phyloP scores from a whole-genome alignment of 2,888 invertebrate species.

The Drosophila borealis region DNA sequence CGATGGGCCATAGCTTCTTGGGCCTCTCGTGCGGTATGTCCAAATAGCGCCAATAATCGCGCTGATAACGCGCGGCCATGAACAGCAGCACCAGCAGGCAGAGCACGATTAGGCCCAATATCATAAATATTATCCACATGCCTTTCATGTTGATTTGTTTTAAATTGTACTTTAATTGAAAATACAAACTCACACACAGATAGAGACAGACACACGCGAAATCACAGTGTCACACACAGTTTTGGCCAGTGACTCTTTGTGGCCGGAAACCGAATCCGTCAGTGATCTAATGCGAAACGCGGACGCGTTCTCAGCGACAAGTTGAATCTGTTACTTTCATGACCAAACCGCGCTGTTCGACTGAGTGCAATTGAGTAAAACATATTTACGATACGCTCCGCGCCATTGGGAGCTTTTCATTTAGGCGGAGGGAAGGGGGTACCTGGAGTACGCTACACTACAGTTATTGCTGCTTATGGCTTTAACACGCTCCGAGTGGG shows the following conservation, averaged over 20 bases:
- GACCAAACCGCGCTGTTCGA: constrained; percentile 65
- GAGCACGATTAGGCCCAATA: constrained; percentile 72
- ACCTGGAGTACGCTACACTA: constrained; percentile 59
- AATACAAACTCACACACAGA: not conserved
- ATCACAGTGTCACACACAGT: constrained; percentile 22
- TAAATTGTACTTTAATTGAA: constrained; percentile 10
- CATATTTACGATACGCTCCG: constrained; percentile 68
- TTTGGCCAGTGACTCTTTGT: constrained; percentile 23
- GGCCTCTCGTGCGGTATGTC: constrained; percentile 81
- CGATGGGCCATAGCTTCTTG: constrained; percentile 68
- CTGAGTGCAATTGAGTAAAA: constrained; percentile 74
- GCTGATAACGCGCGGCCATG: constrained; percentile 71
- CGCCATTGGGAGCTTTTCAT: constrained; percentile 55
- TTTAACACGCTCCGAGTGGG: constrained; percentile 33
- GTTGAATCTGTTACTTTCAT: constrained; percentile 69
- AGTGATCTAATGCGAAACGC: constrained; percentile 69
- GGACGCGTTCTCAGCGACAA: constrained; percentile 57
- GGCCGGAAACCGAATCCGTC: constrained; percentile 47
- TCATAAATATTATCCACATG: constrained; percentile 80
- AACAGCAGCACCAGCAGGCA: constrained; percentile 60
- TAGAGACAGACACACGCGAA: not conserved
- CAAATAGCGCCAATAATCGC: constrained; percentile 79
- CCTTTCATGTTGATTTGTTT: constrained; percentile 38
- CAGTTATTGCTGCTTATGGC: constrained; percentile 51
- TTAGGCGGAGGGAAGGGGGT: not conserved